Base-by-base conservation (phyloP, 1,140 invertebrate species). In the Coboldia fuscipes region DNA sequence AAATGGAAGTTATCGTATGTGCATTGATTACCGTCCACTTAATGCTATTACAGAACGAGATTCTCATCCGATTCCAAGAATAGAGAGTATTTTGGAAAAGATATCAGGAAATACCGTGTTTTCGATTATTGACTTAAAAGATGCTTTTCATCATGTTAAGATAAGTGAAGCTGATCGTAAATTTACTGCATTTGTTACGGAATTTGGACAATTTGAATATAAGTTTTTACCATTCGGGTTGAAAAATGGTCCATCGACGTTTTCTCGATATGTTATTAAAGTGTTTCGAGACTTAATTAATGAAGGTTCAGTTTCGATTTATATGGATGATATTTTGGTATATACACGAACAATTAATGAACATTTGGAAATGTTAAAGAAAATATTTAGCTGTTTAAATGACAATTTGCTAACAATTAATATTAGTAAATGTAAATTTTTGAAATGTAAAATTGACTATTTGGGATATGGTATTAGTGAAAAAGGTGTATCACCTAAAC, bases 231-330 rank as follows among this genome's bases (percentile, higher is more conserved):
- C 47, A 0, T 51, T 51, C 36, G 49, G 48, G 4, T 28, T 50
- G 9, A 38, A 31, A 18, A 22, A 26, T 22, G 16, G 16, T 2
- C 39, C 38, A 4, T 41, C 41, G 0, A 37, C 44, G 0, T 58
- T 50, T 36, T 48, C 58, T 36, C 21, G 50, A 20, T 35, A 51
- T 3, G 56, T 62, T 39, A 45, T 62, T 28, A 41, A 34, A n/a
- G n/a, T n/a, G n/a, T n/a, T n/a, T n/a, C n/a, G n/a, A n/a, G n/a
- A n/a, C n/a, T n/a, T n/a, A n/a, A n/a, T n/a, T n/a, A n/a, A n/a
- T n/a, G n/a, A n/a, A n/a, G n/a, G n/a, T n/a, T n/a, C n/a, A n/a
- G n/a, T n/a, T n/a, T n/a, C n/a, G n/a, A n/a, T n/a, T n/a, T n/a
- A n/a, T n/a, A n/a, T n/a, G n/a, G n/a, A n/a, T n/a, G n/a, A n/a